Base-by-base conservation (phyloP, 2,113 vertebrate genomes). In the Pyrgilauda ruficollis region DNA sequence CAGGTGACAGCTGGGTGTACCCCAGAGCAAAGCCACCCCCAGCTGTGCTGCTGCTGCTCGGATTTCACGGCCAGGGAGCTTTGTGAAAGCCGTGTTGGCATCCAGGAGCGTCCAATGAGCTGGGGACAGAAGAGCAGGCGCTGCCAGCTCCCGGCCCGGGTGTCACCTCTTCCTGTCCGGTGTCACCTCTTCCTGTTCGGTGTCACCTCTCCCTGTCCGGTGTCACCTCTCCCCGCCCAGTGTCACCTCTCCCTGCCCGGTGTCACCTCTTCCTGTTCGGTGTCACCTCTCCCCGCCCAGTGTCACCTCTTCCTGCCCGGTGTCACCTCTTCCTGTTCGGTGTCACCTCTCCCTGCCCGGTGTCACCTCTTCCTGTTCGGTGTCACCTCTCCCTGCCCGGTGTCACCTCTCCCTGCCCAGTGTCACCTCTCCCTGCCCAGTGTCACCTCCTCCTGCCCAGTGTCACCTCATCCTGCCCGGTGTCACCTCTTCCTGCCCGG, bases 1-100 rank as follows among this genome's bases (percentile, higher is more conserved):
- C 74, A 24, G 15, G 23, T 9, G 27, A 16, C 62, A 52, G 56
- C 75, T 47, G 24, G 0, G 23, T 0, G 1, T 12, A 4, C 33
- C 31, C 28, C 66, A 72, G 39, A 28, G 7, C 53, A 8, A 21
- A 47, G 62, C 11, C 1, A 4, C 1, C 1, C 10, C 3, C 41
- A 12, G 5, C 22, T 63, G 13, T 35, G 58, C 3, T 7, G 4
- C 2, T 3, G 30, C 30, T 73, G 11, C 4, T 18, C 31, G 24
- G 39, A 5, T 44, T 68, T 28, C 88, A 44, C 24, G 27, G 2
- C 2, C 22, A 79, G 70, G 37, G 35, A 33, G 58, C 9, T 1
- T 9, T 7, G 24, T 5, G 67, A 33, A 47, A 37, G 43, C 9
- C 1, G 7, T 37, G 59, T 14, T 63, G 22, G 27, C 63, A 22